Evolutionary conservation across 2,797 vertebrate genomes (phyloP).

Genomic region (Huso huso): DNA sequence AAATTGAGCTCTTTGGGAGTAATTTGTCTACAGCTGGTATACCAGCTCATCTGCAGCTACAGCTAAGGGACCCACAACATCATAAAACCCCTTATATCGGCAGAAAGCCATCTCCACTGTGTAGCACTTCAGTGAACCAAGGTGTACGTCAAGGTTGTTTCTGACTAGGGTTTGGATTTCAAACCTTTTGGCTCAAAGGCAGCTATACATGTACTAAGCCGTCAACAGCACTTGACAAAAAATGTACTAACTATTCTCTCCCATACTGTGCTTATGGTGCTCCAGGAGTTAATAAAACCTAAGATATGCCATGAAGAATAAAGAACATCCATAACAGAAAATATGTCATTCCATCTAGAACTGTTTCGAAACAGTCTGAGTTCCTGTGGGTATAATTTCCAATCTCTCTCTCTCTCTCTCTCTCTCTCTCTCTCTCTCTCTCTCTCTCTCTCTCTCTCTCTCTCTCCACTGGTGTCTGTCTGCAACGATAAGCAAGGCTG

Average conservation of each 20-base stretch:
- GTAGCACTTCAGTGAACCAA: background rate
- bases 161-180: background rate
- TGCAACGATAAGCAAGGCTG: slow-evolving; percentile 35
- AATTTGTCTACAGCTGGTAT: background rate
- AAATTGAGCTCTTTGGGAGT: slow-evolving; percentile 2
- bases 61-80: background rate
- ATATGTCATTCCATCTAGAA: slow-evolving; percentile 39
- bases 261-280: slow-evolving; percentile 6
- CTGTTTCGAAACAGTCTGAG: slow-evolving; percentile 26
- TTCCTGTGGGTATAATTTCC: slow-evolving; percentile 53
- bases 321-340: slow-evolving; percentile 57
- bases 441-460: background rate
- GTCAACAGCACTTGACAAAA: too few relatives aligned
- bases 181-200: too few relatives aligned
- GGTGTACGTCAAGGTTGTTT: background rate
- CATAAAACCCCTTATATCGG: background rate
- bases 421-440: slow-evolving; percentile 2
- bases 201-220: too few relatives aligned
- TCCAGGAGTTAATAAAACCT: slow-evolving; percentile 61
- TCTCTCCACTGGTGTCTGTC: slow-evolving; percentile 15
- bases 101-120: background rate
- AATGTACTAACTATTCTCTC: too few relatives aligned
- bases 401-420: slow-evolving; percentile 33
- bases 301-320: slow-evolving; percentile 63
- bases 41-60: background rate